Evolutionary conservation across 2,113 vertebrate species (phyloP), one percentile per base, ranked within the genome.

Genomic region (Entomyzon cyanotis): DNA sequence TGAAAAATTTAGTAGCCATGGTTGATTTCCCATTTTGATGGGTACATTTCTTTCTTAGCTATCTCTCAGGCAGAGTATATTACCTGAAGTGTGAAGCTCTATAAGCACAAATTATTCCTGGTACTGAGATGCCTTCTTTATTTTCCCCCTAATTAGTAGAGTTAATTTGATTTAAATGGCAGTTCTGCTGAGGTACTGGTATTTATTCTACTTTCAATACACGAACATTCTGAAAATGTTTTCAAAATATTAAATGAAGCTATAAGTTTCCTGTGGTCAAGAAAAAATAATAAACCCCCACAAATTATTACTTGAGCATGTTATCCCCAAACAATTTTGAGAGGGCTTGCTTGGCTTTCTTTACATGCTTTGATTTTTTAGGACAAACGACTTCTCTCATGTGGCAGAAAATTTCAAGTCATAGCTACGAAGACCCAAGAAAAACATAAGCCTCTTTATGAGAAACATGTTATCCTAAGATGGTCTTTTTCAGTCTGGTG

Each of bases 111-210:
- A 97, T 97, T 97, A 96, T 95, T 55, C 55, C 68, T 95, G 73
- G 96, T 97, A 94, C 83, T 94, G 96, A 95, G 64, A 93, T 76
- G 93, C 90, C 75, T 96, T 94, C n/a, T 80, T 96, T 87, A 9
- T 96, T 86, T 81, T 24, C 17, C 71, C 75, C 74, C 92, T 97
- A 97, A 97, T 97, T 97, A 96, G 96, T 96, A 96, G 96, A 93
- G 92, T 97, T 97, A 98, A 97, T 97, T 97, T 97, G 97, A 97
- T 97, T 97, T 97, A 98, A 98, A 97, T 93, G 96, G 88, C 92
- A 96, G 86, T 96, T 97, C 75, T 97, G 92, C 94, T 96, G 88
- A 91, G 95, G 76, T 56, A 79, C 84, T 94, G 68, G 52, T 94
- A 96, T 95, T 97, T 97, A 96, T 97, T 97, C 96, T 2, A 2